A percentile compares a stretch with the other conserved stretches of the same genome.
These are phyloP conservation scores for Muscicapa adusta DNA, from an alignment of 2,113 vertebrate genomes.

Conservation along the genomic window DNA sequence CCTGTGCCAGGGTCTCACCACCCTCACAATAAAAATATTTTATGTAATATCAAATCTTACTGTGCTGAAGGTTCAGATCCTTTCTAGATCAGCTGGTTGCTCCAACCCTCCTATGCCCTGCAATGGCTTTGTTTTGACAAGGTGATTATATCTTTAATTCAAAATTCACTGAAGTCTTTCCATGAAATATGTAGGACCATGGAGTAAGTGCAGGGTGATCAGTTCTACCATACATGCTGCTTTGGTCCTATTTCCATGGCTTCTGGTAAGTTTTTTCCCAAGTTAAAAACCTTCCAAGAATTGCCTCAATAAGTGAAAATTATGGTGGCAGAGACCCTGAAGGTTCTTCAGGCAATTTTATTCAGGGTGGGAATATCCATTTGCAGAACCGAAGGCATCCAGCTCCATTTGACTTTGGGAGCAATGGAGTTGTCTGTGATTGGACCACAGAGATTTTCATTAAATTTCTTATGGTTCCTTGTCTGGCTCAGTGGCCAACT, in stretches of 20 bases:
- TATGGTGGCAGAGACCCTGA: neutral
- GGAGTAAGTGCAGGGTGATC: neutral
- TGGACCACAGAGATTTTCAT: neutral
- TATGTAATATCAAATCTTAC: neutral
- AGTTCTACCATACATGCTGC: neutral
- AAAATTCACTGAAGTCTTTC: neutral
- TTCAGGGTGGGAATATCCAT: neutral
- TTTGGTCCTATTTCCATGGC: neutral
- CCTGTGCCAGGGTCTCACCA: neutral
- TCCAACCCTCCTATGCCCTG: neutral
- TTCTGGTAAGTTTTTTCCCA: neutral
- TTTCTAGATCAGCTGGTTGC: neutral
- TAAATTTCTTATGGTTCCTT: neutral
- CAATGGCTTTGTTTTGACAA: neutral
- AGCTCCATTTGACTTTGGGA: slow-evolving; percentile 45
- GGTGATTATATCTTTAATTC: neutral
- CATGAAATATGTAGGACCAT: rapidly evolving
- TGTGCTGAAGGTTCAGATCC: neutral
- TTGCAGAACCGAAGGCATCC: neutral
- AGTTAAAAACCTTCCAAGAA: neutral
- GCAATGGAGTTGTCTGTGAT: neutral
- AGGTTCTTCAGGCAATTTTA: neutral
- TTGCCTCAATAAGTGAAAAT: neutral
- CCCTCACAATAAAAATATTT: neutral
- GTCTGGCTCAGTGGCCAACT: neutral